Evolutionary conservation across 2,797 vertebrate genomes (phyloP).

Genomic region (Alexandromys oeconomus): DNA sequence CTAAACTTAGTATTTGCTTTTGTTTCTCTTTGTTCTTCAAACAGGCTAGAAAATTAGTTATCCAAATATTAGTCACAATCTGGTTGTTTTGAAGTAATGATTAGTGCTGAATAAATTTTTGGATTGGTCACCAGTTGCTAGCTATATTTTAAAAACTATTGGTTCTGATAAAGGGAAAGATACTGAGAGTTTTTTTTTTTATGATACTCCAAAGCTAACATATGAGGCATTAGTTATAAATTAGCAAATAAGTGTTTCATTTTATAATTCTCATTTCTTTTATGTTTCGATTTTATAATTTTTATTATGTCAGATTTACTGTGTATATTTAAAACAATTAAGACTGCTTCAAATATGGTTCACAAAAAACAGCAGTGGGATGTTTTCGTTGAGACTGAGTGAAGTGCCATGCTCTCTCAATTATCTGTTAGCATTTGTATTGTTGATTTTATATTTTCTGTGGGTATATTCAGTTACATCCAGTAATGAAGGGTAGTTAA

Average conservation of each 20-base stretch:
- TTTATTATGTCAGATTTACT: not conserved
- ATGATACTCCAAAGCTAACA: not conserved
- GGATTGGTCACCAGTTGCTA: not conserved
- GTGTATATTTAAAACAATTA: not conserved
- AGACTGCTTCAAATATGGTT: not conserved
- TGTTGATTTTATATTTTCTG: not conserved
- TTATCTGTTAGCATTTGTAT: not conserved
- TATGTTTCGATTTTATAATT: not conserved
- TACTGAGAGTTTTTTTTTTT: not conserved
- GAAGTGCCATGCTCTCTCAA: not conserved
- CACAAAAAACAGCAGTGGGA: not conserved
- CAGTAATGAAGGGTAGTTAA: not conserved
- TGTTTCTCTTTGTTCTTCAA: slow-evolving; percentile 21
- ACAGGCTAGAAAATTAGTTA: not conserved
- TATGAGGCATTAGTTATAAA: slow-evolving; percentile 28
- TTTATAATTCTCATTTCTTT: not conserved
- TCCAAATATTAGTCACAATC: not conserved
- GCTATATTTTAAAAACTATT: not conserved
- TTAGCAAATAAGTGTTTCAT: not conserved
- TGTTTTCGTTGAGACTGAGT: not conserved
- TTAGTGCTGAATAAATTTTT: not conserved
- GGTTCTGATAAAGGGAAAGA: not conserved
- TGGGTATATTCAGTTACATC: not conserved
- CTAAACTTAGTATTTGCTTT: not conserved
- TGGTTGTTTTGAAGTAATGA: not conserved